These are phyloP conservation scores for Miniopterus natalensis DNA, from an alignment of 2,113 vertebrate genomes.

Conservation along the genomic window DNA sequence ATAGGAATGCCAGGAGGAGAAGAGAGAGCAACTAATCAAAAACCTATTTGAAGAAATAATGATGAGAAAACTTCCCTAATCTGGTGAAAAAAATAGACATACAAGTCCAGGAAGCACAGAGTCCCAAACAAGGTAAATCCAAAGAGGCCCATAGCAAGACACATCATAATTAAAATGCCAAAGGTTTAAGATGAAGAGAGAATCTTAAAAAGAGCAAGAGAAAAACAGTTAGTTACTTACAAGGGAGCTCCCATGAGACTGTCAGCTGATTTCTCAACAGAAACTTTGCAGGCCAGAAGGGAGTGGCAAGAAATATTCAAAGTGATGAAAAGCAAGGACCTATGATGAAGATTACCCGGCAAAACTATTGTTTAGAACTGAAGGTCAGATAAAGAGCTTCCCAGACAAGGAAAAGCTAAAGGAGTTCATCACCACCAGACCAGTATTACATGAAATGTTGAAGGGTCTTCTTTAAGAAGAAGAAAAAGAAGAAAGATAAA, in stretches of 20 bases:
- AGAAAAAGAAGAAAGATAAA: background rate
- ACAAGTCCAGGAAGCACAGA: background rate
- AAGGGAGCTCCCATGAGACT: background rate
- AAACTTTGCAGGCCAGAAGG: background rate
- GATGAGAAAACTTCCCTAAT: background rate
- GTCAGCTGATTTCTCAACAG: background rate
- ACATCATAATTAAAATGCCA: background rate
- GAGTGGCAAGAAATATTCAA: background rate
- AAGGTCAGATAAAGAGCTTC: background rate
- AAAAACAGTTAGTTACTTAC: background rate
- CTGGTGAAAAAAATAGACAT: background rate
- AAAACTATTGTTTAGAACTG: background rate
- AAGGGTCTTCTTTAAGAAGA: background rate
- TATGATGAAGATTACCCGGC: background rate
- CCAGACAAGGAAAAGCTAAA: background rate
- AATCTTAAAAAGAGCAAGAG: background rate
- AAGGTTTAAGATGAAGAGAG: background rate
- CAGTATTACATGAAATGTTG: background rate
- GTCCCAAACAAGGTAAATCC: background rate
- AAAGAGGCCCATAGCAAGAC: background rate
- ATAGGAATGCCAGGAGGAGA: background rate
- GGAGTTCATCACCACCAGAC: background rate
- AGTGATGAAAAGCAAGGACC: background rate
- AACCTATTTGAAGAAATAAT: background rate
- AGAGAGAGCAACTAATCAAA: background rate